A percentile compares a stretch with the other conserved stretches of the same genome.
phyloP scores from a whole-genome alignment of 2,888 invertebrate genomes.

The Drosophila koepferae region DNA sequence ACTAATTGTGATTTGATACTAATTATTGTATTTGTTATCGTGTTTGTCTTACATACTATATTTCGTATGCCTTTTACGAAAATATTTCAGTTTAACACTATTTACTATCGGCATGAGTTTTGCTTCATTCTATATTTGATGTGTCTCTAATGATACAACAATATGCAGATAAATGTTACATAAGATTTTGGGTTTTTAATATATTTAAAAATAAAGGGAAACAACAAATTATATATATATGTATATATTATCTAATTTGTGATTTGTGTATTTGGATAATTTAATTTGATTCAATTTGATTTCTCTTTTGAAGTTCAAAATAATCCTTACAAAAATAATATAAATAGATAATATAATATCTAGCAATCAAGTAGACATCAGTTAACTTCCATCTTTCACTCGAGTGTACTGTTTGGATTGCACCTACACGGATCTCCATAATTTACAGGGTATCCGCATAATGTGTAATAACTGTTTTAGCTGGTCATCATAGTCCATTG shows the following conservation, averaged over 20 bases:
- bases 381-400: not conserved
- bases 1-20: slow-evolving; percentile 7
- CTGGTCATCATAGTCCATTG: slow-evolving; percentile 46
- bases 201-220: no score
- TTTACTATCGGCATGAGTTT: not conserved
- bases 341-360: slow-evolving; percentile 3
- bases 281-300: no score
- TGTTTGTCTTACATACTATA: not conserved
- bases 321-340: slow-evolving; percentile 9
- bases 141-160: no score
- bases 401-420: no score
- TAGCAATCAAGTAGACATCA: slow-evolving; percentile 29
- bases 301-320: slow-evolving; percentile 1
- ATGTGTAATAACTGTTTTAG: slow-evolving; percentile 14
- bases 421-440: not conserved
- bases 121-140: not conserved
- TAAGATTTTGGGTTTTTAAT: no score
- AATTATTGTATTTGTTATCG: slow-evolving; percentile 4
- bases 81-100: not conserved
- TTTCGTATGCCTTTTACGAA: not conserved
- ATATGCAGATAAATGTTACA: no score
- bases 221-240: no score
- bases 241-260: no score
- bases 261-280: no score
- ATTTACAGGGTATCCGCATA: not conserved